phyloP scores from a whole-genome alignment of 2,113 vertebrate species.

The Clarias batrachus region DNA sequence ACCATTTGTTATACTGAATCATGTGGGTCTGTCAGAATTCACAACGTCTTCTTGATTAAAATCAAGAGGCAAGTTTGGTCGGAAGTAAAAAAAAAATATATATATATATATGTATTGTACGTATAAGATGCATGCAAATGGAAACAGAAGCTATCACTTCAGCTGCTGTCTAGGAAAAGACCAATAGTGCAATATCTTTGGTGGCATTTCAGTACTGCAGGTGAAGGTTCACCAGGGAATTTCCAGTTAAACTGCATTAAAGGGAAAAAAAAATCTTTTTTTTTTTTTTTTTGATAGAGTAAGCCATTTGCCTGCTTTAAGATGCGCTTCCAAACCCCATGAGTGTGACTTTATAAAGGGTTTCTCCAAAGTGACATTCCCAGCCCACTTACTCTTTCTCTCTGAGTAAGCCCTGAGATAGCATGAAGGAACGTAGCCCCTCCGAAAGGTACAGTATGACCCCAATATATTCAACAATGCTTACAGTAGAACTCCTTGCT shows the following conservation, averaged over 20 bases:
- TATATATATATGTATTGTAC: too few relatives aligned
- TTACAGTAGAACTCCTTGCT: too few relatives aligned
- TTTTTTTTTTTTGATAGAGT: too few relatives aligned
- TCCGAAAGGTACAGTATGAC: not conserved
- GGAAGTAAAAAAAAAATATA: not conserved
- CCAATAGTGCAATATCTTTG: not conserved
- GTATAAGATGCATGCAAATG: too few relatives aligned
- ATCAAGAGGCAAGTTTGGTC: not conserved
- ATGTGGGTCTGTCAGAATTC: not conserved
- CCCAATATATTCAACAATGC: not conserved
- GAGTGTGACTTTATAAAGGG: not conserved
- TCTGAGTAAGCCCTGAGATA: too few relatives aligned
- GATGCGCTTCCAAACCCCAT: not conserved
- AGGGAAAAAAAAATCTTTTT: not conserved
- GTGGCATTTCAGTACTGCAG: not conserved
- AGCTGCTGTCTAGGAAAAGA: not conserved
- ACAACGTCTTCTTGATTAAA: not conserved
- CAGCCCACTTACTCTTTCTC: not conserved
- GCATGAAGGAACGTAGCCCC: not conserved
- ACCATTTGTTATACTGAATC: not conserved
- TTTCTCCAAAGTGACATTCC: not conserved
- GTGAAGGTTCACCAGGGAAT: not conserved
- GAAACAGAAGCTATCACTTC: not conserved
- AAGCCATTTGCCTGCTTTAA: not conserved
- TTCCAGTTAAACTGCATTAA: not conserved